phyloP scores from a whole-genome alignment of 2,113 vertebrate genomes.

The Onychostruthus taczanowskii region DNA sequence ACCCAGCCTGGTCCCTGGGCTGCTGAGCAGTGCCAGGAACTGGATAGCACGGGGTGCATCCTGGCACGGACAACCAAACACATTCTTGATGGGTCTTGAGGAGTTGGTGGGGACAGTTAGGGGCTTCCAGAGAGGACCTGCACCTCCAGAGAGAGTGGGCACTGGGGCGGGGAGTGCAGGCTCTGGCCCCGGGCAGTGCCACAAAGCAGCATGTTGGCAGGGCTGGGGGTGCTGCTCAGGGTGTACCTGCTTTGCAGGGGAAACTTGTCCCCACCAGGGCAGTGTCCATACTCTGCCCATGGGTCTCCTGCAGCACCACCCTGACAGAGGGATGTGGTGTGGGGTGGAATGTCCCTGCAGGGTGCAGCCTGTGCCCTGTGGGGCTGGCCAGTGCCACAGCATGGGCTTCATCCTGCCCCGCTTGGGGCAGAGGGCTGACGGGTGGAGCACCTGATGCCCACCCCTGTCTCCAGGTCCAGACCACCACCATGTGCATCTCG shows the following conservation, averaged over 20 bases:
- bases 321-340: neutral
- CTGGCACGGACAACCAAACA: neutral
- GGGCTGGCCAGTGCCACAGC: neutral
- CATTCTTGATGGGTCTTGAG: neutral
- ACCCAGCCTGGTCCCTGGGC: neutral
- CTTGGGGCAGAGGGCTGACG: neutral
- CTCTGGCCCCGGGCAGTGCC: neutral
- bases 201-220: neutral
- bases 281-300: neutral
- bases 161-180: accelerated
- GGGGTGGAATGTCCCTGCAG: neutral
- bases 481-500: slow-evolving; percentile 97
- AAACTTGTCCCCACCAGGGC: neutral
- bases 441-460: neutral
- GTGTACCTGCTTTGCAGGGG: neutral
- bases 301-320: neutral
- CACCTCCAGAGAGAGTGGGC: neutral
- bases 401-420: neutral
- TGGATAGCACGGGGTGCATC: neutral
- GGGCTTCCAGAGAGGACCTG: neutral
- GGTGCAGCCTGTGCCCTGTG: neutral
- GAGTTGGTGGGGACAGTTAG: accelerated
- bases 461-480: slow-evolving; percentile 87
- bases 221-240: neutral
- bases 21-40: neutral